Conservation (phyloP, 2,113 vertebrate species). For the Barnardius zonarius region DNA sequence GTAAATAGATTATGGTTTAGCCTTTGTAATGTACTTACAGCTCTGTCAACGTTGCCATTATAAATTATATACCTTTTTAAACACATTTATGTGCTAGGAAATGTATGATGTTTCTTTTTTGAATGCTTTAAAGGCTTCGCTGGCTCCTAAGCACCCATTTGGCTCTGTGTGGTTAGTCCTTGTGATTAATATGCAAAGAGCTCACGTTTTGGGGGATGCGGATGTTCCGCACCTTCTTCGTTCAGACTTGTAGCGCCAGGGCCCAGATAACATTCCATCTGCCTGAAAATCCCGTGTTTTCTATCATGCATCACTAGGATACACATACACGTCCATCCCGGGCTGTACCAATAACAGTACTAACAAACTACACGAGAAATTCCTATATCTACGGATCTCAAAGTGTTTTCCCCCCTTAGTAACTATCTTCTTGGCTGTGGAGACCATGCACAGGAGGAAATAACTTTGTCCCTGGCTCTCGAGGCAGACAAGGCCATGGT, state of each 20-base stretch:
- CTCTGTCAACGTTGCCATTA: constrained; percentile 30
- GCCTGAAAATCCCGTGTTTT: neutral
- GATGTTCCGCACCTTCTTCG: neutral
- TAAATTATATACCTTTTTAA: constrained; percentile 67
- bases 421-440: neutral
- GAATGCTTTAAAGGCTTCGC: constrained; percentile 63
- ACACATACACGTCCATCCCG: neutral
- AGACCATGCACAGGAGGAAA: neutral
- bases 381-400: neutral
- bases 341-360: neutral
- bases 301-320: rapidly evolving
- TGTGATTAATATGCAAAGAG: constrained; percentile 11
- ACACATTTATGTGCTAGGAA: constrained; percentile 54
- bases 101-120: constrained; percentile 31
- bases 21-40: constrained; percentile 9
- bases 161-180: constrained; percentile 59
- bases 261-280: rapidly evolving
- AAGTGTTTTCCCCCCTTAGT: neutral
- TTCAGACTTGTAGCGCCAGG: rapidly evolving
- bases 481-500: rapidly evolving
- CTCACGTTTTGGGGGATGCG: neutral
- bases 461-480: neutral
- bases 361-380: neutral
- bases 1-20: constrained; percentile 39
- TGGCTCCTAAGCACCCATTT: constrained; percentile 60